Evolutionary conservation across 2,888 invertebrate species (phyloP).

Genomic region (Busseola fusca): DNA sequence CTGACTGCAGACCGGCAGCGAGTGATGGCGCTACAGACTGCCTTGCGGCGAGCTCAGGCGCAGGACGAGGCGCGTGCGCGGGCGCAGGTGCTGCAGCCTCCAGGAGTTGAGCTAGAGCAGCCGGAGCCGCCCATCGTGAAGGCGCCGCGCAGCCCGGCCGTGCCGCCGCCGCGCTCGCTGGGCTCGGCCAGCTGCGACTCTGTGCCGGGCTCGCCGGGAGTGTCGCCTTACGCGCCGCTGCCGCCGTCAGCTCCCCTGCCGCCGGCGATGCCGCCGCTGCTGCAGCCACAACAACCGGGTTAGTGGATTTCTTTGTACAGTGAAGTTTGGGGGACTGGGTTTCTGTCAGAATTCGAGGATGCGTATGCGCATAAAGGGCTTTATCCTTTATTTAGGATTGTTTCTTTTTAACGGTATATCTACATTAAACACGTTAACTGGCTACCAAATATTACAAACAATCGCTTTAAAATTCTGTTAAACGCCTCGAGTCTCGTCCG

Average conservation of each 20-base stretch:
- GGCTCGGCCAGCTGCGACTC: constrained; percentile 84
- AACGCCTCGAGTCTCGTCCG: neutral
- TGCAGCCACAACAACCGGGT: constrained; percentile 86
- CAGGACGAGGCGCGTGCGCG: constrained; percentile 93
- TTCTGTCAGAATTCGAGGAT: constrained; percentile 26
- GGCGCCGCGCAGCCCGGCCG: constrained; percentile 80
- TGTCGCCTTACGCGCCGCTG: constrained; percentile 82
- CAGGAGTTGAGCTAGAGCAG: constrained; percentile 83
- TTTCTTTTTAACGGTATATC: neutral
- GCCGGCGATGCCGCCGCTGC: constrained; percentile 85
- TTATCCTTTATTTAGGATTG: neutral
- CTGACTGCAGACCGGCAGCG: constrained; percentile 95
- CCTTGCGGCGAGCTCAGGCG: constrained; percentile 94
- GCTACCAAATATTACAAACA: neutral
- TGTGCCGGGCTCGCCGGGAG: constrained; percentile 82
- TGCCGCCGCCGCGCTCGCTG: constrained; percentile 77
- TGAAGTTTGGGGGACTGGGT: constrained; percentile 32
- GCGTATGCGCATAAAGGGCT: constrained; percentile 15
- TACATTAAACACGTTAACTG: neutral
- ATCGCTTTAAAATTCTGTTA: neutral
- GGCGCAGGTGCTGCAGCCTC: constrained; percentile 79
- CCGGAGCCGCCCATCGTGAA: constrained; percentile 85
- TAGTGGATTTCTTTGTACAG: constrained; percentile 61
- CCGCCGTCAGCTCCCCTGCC: constrained; percentile 90
- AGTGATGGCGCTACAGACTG: constrained; percentile 97